Evolutionary conservation across 2,797 vertebrate genomes (phyloP), one percentile per base, ranked within the genome.

Genomic region (Pangasius krempfi): DNA sequence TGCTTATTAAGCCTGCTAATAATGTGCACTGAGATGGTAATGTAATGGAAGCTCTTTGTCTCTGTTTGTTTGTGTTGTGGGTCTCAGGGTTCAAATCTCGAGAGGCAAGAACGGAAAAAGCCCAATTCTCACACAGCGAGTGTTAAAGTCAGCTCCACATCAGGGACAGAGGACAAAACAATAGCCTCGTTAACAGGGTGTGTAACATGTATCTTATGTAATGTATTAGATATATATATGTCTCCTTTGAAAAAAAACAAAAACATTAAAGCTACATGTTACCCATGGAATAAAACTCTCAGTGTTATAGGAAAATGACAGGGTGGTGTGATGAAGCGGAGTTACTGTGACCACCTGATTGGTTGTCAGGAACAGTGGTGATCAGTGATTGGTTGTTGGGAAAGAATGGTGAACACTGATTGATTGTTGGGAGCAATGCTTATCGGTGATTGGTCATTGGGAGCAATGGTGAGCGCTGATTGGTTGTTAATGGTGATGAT

Each of bases 101-200:
- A 86, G 72, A 72, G 37, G 52, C 66, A 60, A 79, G 72, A 89
- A 37, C 62, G 16, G 81, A 90, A 88, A 81, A 94, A 91, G 37
- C 89, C 92, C 86, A 87, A 90, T 2, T 73, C 86, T 62, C 87
- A 89, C 44, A 84, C 90, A 5, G 18, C 90, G 72, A 54, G 80
- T 12, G 91, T 90, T 81, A 90, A 92, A 89, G 91, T 93, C 89
- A 94, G 94, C 4, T 56, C 44, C 16, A 86, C 33, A 87, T 95
- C 96, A 89, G 92, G 93, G 88, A 91, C 94, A 81, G 92, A 94
- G 92, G 93, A 92, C 91, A 97, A 95, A 94, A 92, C 95, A 72
- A 72, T 94, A 86, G 94, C 96, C 83, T 91, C 96, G 52, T 95
- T 95, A 88, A 92, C 95, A 90, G 94, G 96, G 98, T 98, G 95